Base-by-base conservation (phyloP, 2,797 vertebrate species). In the Cyclopterus lumpus region DNA sequence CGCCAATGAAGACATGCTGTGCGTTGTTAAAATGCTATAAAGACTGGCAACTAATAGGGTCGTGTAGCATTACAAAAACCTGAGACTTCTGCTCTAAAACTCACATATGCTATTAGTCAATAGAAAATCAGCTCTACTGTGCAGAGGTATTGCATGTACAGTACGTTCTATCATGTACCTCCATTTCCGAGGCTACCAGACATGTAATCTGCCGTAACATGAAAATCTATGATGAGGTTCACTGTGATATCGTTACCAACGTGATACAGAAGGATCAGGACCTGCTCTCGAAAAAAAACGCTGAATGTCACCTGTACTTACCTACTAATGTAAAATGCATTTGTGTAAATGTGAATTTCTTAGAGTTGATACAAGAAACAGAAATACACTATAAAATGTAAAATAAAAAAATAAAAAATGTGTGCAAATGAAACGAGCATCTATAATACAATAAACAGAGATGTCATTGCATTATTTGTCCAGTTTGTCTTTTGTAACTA, bases 321-420 rank as follows among this genome's bases (percentile, higher is more conserved):
- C 79, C 84, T 91, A 94, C 93, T 94, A 93, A 93, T 93, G 91
- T 93, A 91, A 91, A 93, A 91, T 92, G 92, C 92, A 94, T 95
- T n/a, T 94, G 89, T 94, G 93, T 95, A 93, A 93, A 95, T 94
- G 93, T 95, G 92, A 94, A 92, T 94, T 95, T 94, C 93, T 92
- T 94, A 93, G 89, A 91, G 76, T 93, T 95, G 92, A 91, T 93
- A 93, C 93, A 62, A 91, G 85, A 91, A 83, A 85, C 81, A 86
- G 88, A 87, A 79, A 77, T 88, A 91, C 81, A 89, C 74, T 73
- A 84, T 77, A 88, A 93, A 94, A 93, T 91, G 87, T 88, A 85
- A 82, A 92, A 90, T 91, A 60, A 30, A 5, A 3, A 68, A 44
- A 20, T 10, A 74, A 83, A 83, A 85, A 86, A 73, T 58, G 77